Base-by-base conservation (phyloP, 2,888 invertebrate genomes). In the Drosophila pseudotalamancana region DNA sequence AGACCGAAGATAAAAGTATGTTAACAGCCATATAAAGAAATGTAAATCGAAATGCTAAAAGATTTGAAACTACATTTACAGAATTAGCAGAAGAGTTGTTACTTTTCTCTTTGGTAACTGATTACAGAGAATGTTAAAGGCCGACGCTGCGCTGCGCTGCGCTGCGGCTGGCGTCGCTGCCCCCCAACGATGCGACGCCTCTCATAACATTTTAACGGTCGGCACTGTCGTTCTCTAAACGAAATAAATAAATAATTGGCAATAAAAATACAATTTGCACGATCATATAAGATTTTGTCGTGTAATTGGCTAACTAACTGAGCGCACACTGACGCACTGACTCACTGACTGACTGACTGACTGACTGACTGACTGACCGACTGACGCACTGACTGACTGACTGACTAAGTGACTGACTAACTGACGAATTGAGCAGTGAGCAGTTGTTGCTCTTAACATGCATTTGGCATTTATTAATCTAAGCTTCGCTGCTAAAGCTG, bases 181-280 rank as follows among this genome's bases (percentile, higher is more conserved):
- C 45, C 31, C 32, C n/a, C 49, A 49, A 37, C 56, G 68, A 32
- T 55, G 54, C 54, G 46, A 18, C 68, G 54, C 60, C 68, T 66
- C 56, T 55, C 56, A 61, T 63, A 73, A 63, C 63, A 59, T 51
- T 72, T 72, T n/a, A 50, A 62, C 45, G n/a, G 57, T 45, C 67
- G 53, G 53, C 49, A 53, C 65, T 51, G 74, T 59, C 64, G 67
- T 63, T 59, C 69, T 68, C 79, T 70, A 70, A 77, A 63, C 77
- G 74, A 79, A 82, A 82, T 82, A 85, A 83, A 86, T 86, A 82
- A 83, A 80, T 83, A 86, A 86, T 86, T 83, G 84, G 70, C 87
- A 83, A 83, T 83, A 83, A 80, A 83, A 83, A 83, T 80, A 80
- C 87, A 83, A 83, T 83, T 83, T 83, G 87, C 87, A 84, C 87